Evolutionary conservation across 2,113 vertebrate species (phyloP).

Genomic region (Isichthys henryi): DNA sequence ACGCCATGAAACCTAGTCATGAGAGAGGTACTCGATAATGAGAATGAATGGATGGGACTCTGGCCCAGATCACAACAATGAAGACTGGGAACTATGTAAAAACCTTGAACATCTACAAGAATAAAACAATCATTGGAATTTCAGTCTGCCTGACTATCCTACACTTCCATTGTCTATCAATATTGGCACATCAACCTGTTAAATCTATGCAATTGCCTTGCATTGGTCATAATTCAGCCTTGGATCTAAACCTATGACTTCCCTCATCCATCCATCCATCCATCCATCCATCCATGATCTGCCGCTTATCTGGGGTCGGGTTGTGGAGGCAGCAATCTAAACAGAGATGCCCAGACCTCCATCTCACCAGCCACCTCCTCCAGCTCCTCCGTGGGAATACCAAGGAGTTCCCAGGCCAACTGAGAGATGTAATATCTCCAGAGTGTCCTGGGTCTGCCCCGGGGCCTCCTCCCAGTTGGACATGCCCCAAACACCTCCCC

Average conservation of each 20-base stretch:
- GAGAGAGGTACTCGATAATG: background rate
- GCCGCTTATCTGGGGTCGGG: too few relatives aligned
- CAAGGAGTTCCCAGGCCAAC: too few relatives aligned
- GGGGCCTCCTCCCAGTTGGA: too few relatives aligned
- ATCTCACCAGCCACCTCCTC: too few relatives aligned
- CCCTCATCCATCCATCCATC: background rate
- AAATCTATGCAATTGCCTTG: background rate
- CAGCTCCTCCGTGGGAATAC: too few relatives aligned
- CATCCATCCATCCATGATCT: too few relatives aligned
- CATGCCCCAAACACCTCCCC: too few relatives aligned
- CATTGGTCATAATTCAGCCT: background rate
- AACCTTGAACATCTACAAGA: background rate
- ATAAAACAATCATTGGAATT: background rate
- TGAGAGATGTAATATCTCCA: too few relatives aligned
- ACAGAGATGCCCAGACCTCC: too few relatives aligned
- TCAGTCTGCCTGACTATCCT: background rate
- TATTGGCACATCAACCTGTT: background rate
- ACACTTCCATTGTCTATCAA: background rate
- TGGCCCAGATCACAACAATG: background rate
- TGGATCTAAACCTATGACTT: background rate
- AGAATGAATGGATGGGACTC: background rate
- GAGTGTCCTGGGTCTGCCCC: too few relatives aligned
- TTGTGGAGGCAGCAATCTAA: too few relatives aligned
- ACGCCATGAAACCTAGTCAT: constrained; percentile 72
- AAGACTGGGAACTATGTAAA: background rate